Evolutionary conservation across 2,888 invertebrate genomes (phyloP), one percentile per base, ranked within the genome.

Genomic region (Aradus depressus): DNA sequence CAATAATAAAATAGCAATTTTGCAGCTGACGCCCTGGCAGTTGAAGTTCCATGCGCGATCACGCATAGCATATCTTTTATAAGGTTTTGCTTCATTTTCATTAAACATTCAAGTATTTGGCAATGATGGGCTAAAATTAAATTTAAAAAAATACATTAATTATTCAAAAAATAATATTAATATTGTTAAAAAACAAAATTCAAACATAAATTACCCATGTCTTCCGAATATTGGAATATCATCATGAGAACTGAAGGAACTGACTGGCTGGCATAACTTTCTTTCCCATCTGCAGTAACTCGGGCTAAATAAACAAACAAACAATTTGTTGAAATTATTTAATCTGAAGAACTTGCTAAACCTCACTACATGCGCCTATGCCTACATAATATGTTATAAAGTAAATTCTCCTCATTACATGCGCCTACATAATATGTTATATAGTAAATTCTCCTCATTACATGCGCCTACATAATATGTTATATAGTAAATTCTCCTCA

Each of bases 1-100:
- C 97, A 98, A 69, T 98, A 98, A 72, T 96, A 93, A 71, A 98
- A 97, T 43, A 98, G 76, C 32, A 98, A 75, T 70, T 96, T 93
- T 47, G 93, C 93, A 1, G 97, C 97, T 0, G 93, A 91, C n/a
- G 90, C 81, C 44, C 95, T 72, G 0, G 96, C 89, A 44, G 86
- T 84, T 58, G 89, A 83, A 0, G 97, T 95, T 38, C 98, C 98
- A 69, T 96, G 91, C 10, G 97, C 96, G 58, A 97, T 87, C 26
- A 96, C 93, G 66, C 90, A 88, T 26, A 98, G 74, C 53, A 98
- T 77, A 68, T 98, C 96, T 70, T 88, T 89, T 38, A 91, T 84
- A 10, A 95, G 83, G 58, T 85, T 81, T 60, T 82, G 81, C 68
- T 95, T 95, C 63, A 91, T 76, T 2, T 89, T 84, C 95, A 98